Evolutionary conservation across 2,888 invertebrate genomes (phyloP).

Genomic region (Drosophila trichaetosa): DNA sequence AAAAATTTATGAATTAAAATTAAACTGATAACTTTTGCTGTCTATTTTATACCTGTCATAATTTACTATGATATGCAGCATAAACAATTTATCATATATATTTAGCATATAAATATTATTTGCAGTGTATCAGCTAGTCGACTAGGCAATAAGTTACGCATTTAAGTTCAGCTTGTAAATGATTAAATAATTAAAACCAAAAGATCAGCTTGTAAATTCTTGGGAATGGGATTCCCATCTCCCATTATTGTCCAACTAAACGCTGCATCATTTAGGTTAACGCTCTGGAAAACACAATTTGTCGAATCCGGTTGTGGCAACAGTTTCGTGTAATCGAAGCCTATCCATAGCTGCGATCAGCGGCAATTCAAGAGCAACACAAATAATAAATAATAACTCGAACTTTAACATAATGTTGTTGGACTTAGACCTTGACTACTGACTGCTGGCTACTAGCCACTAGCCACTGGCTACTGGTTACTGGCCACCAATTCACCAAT

Average conservation of each 20-base stretch:
- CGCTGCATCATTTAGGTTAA: conserved; percentile 11
- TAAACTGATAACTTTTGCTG: background rate
- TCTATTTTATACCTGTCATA: background rate
- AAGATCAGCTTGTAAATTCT: conserved; percentile 23
- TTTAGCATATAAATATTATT: background rate
- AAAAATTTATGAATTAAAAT: background rate
- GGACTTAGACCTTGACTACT: conserved; percentile 30
- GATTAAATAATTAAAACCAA: background rate
- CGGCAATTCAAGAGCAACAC: conserved; percentile 40
- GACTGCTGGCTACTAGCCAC: background rate
- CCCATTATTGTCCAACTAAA: conserved; percentile 3
- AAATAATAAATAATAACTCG: conserved; percentile 26
- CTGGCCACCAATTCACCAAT: conserved; percentile 19
- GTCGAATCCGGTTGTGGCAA: conserved; percentile 36
- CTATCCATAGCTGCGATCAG: conserved; percentile 6
- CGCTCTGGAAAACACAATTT: conserved; percentile 29
- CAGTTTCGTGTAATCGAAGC: background rate
- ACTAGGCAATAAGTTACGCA: background rate
- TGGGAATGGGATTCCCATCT: conserved; percentile 17
- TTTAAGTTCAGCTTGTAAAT: conserved; percentile 6
- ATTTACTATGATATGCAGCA: background rate
- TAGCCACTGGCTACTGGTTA: background rate
- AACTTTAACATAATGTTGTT: conserved; percentile 26
- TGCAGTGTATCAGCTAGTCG: conserved; percentile 1
- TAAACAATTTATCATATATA: background rate